Evolutionary conservation across 2,113 vertebrate genomes (phyloP).

Genomic region (Pogonocichla stellata): DNA sequence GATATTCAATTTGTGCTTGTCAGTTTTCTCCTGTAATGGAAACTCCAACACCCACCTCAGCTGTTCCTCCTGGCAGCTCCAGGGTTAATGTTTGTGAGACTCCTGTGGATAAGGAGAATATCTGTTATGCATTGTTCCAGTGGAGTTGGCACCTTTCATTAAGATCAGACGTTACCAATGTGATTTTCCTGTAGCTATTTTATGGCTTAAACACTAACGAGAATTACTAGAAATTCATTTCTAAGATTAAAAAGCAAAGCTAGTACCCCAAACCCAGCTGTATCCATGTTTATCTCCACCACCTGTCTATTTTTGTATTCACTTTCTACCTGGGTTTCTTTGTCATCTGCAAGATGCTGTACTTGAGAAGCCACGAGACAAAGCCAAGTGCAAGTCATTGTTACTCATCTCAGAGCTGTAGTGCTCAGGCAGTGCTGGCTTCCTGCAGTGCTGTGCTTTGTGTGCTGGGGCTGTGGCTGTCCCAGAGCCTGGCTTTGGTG

Average conservation of each 20-base stretch:
- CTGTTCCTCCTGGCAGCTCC: not conserved
- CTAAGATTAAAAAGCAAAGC: not conserved
- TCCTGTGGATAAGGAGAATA: not conserved
- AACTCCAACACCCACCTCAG: not conserved
- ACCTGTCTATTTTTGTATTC: not conserved
- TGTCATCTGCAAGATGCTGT: not conserved
- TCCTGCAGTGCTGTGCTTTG: not conserved
- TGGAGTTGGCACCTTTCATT: not conserved
- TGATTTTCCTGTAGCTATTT: not conserved
- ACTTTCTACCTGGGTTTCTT: not conserved
- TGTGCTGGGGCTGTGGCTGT: not conserved
- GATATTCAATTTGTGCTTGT: not conserved
- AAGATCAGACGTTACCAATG: not conserved
- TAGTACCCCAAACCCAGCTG: not conserved
- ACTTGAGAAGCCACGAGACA: not conserved
- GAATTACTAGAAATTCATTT: not conserved
- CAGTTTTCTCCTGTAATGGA: not conserved
- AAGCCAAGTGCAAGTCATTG: not conserved
- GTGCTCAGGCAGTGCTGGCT: not conserved
- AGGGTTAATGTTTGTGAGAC: not conserved
- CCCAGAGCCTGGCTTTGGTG: not conserved
- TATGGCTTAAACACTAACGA: not conserved
- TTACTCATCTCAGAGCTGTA: not conserved
- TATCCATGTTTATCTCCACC: not conserved
- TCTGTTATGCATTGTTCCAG: not conserved